Base-by-base conservation (phyloP, 2,888 invertebrate genomes). In the Atethmia centrago region DNA sequence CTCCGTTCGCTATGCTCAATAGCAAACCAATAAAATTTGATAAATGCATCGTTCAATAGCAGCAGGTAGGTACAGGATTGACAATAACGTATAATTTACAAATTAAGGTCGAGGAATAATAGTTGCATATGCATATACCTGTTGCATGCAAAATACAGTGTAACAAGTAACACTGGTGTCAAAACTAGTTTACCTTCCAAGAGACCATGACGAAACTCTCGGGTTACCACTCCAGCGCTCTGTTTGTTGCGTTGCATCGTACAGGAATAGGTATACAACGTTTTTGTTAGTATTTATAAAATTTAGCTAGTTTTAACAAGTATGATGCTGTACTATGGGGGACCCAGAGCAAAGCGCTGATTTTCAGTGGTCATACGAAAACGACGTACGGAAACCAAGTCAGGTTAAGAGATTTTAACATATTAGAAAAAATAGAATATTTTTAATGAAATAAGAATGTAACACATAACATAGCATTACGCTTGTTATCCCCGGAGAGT, bases 161-260 rank as follows among this genome's bases (percentile, higher is more conserved):
- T 68, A 71, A 82, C 74, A 66, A 65, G 84, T 76, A 67, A 75
- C 74, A 79, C 69, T 42, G 73, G 85, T 83, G 71, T 66, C 62
- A 28, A 65, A 87, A 90, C 92, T 77, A 65, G 93, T 87, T 90
- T 77, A 78, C 88, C 90, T 91, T 92, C 87, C 88, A 88, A 85
- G 74, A 79, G 74, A 83, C 88, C 90, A 86, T 92, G 89, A 91
- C 92, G 88, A 79, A 79, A 71, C 63, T 80, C 62, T 92, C 88
- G 63, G 51, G 83, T 91, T 91, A 86, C 67, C 56, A 71, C n/a
- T 78, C 73, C 58, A 66, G 56, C 77, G 77, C 79, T 83, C 80
- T 82, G 68, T 69, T 82, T 84, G 49, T 81, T 82, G 62, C 71
- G 73, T 75, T 66, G 47, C 51, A 31, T 51, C 71, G 12, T 42